Evolutionary conservation across 2,113 vertebrate genomes (phyloP), one percentile per base, ranked within the genome.

Genomic region (Bufo gargarizans): DNA sequence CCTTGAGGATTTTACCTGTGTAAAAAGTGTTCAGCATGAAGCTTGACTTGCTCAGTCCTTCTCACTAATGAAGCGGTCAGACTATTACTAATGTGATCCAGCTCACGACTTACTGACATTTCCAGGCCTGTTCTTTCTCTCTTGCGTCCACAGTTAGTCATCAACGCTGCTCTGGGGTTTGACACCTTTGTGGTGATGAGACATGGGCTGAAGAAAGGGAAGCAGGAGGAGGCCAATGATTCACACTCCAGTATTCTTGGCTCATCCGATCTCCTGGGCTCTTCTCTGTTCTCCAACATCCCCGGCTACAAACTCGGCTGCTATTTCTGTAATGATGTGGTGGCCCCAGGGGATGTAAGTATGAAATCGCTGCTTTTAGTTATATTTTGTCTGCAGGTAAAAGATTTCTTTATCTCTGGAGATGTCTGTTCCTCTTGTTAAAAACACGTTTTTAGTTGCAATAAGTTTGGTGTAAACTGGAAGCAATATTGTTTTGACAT

Each of bases 161-260:
- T 99, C 91, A 99, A 99, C 33, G 97, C 98, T 33, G 98, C 98
- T 43, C 89, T 99, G 19, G 98, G 98, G 2, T 99, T 99, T 86
- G 98, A 99, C 94, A 99, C 98, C 0, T 99, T 99, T 89, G 98
- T 99, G 17, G 98, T 99, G 89, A 99, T 99, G 98, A 96, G 98
- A 53, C 98, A 99, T 0, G 98, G 98, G 77, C 93, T 99, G 77
- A 99, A 99, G 94, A 97, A 95, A 89, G 93, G 96, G 7, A 96
- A 92, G 59, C 91, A 92, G 7, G 93, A 92, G 55, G 93, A 90
- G 3, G 89, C 90, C 0, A 92, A 90, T 55, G 94, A 94, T 86
- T 90, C 93, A 61, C 65, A 84, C 61, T 91, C n/a, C 84, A 90
- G 10, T n/a, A 13, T 94, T 0, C 88, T 92, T 0, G 90, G 90